phyloP scores from a whole-genome alignment of 1,140 invertebrate genomes.

The Brachionus koreanus region DNA sequence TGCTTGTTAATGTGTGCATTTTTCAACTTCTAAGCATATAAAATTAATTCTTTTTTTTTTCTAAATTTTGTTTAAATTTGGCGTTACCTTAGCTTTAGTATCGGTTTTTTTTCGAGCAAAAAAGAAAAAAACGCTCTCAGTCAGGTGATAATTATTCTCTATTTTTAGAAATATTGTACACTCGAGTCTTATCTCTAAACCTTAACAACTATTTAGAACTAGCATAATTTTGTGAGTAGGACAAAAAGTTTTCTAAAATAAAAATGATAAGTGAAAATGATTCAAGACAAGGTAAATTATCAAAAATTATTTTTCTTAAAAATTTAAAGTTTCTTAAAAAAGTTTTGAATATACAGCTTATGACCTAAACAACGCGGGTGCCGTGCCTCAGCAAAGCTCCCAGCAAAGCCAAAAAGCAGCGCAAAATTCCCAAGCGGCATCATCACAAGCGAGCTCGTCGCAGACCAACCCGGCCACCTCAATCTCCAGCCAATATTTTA shows the following conservation, averaged over 20 bases:
- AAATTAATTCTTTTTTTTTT: background rate
- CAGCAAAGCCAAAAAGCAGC: background rate
- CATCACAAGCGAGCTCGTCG: background rate
- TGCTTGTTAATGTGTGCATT: background rate
- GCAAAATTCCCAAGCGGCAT: background rate
- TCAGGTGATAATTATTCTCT: background rate
- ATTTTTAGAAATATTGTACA: background rate
- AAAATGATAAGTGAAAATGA: conserved; percentile 40
- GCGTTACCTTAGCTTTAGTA: background rate
- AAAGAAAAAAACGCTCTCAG: background rate
- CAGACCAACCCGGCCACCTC: background rate
- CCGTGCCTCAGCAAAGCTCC: background rate
- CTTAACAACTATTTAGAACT: background rate
- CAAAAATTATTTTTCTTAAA: conserved; percentile 13
- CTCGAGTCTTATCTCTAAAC: background rate
- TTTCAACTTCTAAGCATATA: background rate
- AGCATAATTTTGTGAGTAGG: background rate
- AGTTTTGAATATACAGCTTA: conserved; percentile 31
- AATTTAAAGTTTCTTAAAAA: conserved; percentile 6
- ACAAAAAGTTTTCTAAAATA: background rate
- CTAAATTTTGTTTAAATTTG: background rate
- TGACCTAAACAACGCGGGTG: background rate
- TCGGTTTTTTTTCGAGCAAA: background rate
- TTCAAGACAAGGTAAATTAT: conserved; percentile 37
- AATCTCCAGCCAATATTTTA: background rate